A percentile compares a stretch with the other conserved stretches of the same genome.
Evolutionary conservation across 2,113 vertebrate genomes (phyloP).

Genomic region (Jaculus jaculus): DNA sequence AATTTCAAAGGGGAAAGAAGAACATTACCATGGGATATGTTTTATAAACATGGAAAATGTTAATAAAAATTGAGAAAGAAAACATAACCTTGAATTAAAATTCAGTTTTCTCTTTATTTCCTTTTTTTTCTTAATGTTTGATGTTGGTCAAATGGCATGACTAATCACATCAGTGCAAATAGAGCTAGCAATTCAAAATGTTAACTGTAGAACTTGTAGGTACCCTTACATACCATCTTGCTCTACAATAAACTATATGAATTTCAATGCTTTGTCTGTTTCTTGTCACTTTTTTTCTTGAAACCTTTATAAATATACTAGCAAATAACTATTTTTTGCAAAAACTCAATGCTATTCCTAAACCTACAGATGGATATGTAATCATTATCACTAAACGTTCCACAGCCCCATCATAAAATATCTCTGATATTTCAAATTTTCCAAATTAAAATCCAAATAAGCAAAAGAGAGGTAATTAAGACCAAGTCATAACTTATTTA

Average conservation of each 20-base stretch:
- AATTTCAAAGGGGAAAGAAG: too few species aligned
- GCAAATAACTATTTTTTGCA: neutral
- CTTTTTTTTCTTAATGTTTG: neutral
- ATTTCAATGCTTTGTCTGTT: neutral
- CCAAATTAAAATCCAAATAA: neutral
- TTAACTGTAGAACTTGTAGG: neutral
- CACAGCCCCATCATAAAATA: neutral
- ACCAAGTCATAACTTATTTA: neutral
- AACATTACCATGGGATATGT: too few species aligned
- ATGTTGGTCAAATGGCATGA: slow-evolving; percentile 30
- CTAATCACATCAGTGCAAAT: neutral
- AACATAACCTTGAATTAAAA: slow-evolving; percentile 13
- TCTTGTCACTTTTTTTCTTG: neutral
- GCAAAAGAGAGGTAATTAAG: neutral
- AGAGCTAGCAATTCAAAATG: neutral
- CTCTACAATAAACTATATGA: neutral
- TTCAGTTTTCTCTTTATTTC: slow-evolving; percentile 14
- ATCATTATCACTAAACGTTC: slow-evolving; percentile 11
- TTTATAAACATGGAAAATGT: too few species aligned
- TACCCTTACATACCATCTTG: neutral
- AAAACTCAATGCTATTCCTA: neutral
- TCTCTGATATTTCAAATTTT: neutral
- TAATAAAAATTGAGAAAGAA: too few species aligned
- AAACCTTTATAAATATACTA: neutral
- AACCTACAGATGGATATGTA: neutral